Evolutionary conservation across 2,888 invertebrate species (phyloP), one percentile per base, ranked within the genome.

Genomic region (Pecten maximus): DNA sequence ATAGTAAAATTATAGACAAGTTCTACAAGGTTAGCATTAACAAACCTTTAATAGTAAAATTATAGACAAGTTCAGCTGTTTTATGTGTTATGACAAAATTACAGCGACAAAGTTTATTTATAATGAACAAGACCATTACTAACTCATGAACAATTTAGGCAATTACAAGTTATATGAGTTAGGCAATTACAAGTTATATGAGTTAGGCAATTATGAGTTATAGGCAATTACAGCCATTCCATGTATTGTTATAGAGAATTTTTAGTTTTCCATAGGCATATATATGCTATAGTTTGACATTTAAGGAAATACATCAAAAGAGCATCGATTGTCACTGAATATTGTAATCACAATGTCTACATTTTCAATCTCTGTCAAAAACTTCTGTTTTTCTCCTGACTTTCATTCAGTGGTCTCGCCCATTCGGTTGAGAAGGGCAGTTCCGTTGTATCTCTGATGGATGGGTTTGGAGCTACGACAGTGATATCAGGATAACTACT

Each of bases 281-380:
- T 6, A n/a, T 23, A 54, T 23, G 23, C 23, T 23, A 23, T 23
- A 19, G 1, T 54, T 54, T 23, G n/a, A n/a, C 16, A n/a, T n/a
- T n/a, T n/a, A n/a, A n/a, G n/a, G n/a, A n/a, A n/a, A n/a, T n/a
- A n/a, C n/a, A n/a, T 44, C 44, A 44, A 44, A 44, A 44, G 44
- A 44, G 12, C 44, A 44, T 44, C 44, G 12, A 10, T 10, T 44
- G 44, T 44, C 44, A 6, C 44, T 44, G 44, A 35, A 15, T 74
- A 74, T 28, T 35, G 74, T 74, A 74, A 74, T 74, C 74, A 28
- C 74, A 28, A 28, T 6, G 74, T 74, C 74, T 74, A 74, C 35
- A 74, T 74, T 35, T 74, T 74, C 74, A 35, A 74, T 74, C 74
- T 74, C 74, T 28, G 74, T 28, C 74, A 74, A 35, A 74, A 60